Conservation (phyloP, 2,888 invertebrate species). For the Pandemis heparana region DNA sequence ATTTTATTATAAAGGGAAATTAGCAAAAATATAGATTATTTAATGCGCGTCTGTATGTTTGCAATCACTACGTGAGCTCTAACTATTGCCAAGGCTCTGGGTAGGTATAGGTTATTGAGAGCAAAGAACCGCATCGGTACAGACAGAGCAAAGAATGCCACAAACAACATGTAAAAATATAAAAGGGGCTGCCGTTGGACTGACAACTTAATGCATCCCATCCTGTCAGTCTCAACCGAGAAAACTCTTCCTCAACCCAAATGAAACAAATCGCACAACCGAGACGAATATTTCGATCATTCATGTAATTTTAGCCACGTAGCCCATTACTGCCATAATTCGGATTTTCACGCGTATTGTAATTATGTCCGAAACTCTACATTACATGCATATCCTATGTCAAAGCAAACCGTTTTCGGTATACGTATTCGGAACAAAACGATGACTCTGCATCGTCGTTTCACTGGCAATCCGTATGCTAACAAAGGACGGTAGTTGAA, state of each 20-base stretch:
- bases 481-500: constrained; percentile 23
- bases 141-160: background rate
- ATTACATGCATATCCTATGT: constrained; percentile 39
- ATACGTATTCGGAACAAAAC: background rate
- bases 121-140: too few species aligned
- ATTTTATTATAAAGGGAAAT: too few species aligned
- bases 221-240: background rate
- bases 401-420: constrained; percentile 36
- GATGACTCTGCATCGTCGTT: constrained; percentile 9
- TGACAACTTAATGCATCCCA: background rate
- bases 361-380: constrained; percentile 23
- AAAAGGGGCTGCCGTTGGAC: background rate
- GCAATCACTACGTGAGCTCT: too few species aligned
- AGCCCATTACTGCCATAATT: constrained; percentile 26
- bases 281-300: constrained; percentile 10
- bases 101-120: too few species aligned
- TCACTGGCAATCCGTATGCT: constrained; percentile 3
- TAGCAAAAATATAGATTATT: too few species aligned
- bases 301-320: constrained; percentile 33
- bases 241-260: background rate
- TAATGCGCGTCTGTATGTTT: too few species aligned
- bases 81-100: too few species aligned
- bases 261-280: constrained; percentile 7
- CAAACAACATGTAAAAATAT: background rate
- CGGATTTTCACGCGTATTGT: constrained; percentile 31